Evolutionary conservation across 2,888 invertebrate species (phyloP).

Genomic region (Gari tellinella): DNA sequence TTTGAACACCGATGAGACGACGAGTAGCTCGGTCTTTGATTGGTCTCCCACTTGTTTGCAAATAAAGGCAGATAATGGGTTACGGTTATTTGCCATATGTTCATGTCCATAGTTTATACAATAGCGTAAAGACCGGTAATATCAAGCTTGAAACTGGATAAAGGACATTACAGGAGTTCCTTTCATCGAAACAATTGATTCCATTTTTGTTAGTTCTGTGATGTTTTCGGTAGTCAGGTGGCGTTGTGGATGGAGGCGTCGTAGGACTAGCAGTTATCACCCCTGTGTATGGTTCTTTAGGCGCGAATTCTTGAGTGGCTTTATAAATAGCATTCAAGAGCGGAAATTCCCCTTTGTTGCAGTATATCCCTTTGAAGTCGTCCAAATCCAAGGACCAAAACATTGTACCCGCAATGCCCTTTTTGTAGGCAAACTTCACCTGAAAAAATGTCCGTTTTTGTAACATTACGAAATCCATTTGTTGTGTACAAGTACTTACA

Average conservation of each 20-base stretch:
- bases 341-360: conserved; percentile 72
- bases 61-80: too few relatives aligned
- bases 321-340: conserved; percentile 65
- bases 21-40: too few relatives aligned
- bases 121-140: too few relatives aligned
- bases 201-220: conserved; percentile 51
- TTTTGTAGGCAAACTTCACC: conserved; percentile 90
- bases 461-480: too few relatives aligned
- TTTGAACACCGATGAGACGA: too few relatives aligned
- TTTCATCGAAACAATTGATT: conserved; percentile 21
- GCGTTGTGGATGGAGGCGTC: conserved; percentile 39
- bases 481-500: too few relatives aligned
- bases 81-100: too few relatives aligned
- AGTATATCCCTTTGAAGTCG: conserved; percentile 76
- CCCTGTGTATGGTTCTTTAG: conserved; percentile 1
- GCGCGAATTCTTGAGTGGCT: conserved; percentile 36
- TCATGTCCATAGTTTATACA: too few relatives aligned
- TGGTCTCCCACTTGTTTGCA: too few relatives aligned
- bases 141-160: too few relatives aligned
- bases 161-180: too few relatives aligned
- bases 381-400: conserved; percentile 79
- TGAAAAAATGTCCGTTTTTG: too few relatives aligned
- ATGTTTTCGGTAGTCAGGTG: conserved; percentile 43
- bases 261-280: conserved; percentile 11
- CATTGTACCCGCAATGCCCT: conserved; percentile 87